Evolutionary conservation across 2,113 vertebrate species (phyloP), one percentile per base, ranked within the genome.

Genomic region (Gallinago undulata): DNA sequence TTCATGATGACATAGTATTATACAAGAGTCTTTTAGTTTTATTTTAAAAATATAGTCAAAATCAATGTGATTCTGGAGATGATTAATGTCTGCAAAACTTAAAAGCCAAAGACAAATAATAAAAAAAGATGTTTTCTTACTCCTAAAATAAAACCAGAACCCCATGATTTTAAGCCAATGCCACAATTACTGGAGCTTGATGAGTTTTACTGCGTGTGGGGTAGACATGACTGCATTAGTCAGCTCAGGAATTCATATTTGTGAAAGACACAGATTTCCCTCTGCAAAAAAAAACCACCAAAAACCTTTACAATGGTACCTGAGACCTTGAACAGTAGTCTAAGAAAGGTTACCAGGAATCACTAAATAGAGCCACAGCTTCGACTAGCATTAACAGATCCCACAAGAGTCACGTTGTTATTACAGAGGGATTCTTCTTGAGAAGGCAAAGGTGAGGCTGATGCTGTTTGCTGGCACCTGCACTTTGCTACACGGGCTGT

Each of bases 351-450:
- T 74, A 53, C 33, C 50, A 62, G 47, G 37, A 80, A 81, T 53
- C 47, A 53, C 21, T 81, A 57, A 56, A 25, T 0, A 66, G 30
- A 55, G 47, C 27, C 60, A 30, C 33, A 53, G 45, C 47, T 82
- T 74, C 0, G 0, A 47, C 25, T 18, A 30, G 22, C 15, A 25
- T 27, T 56, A 60, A 22, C 43, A 66, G 47, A 24, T 50, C 7
- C 33, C 2, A 0, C 0, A 0, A 53, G 23, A 1, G 6, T 50
- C 27, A 8, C 0, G 0, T 7, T 39, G 22, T 4, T 53, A 16
- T 31, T 35, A 21, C 19, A 33, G 25, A 62, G 25, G 41, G 25
- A 9, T 16, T 33, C 21, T 30, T 64, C 5, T 0, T 0, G 15
- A 19, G 8, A 35, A 77, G 50, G 33, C 45, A 56, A 30, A 90